phyloP scores from a whole-genome alignment of 2,113 vertebrate species.

The Blennius ocellaris region DNA sequence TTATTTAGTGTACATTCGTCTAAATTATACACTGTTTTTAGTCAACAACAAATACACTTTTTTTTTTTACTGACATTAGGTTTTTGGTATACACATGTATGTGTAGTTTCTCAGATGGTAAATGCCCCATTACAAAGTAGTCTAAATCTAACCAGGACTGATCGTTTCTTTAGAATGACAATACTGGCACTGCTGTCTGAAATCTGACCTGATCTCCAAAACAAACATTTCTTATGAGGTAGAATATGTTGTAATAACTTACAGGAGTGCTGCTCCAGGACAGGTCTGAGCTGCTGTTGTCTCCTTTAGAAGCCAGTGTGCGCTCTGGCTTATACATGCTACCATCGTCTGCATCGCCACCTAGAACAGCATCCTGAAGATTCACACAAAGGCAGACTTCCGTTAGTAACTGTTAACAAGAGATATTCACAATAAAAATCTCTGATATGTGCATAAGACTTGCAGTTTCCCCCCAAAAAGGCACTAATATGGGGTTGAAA shows the following conservation, averaged over 20 bases:
- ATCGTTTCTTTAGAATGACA: background rate
- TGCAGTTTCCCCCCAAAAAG: background rate
- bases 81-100: background rate
- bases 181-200: background rate
- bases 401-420: background rate
- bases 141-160: background rate
- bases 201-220: background rate
- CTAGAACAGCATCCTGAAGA: constrained; percentile 73
- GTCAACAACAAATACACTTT: no score
- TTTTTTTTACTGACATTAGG: no score
- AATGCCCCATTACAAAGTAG: background rate
- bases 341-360: constrained; percentile 86
- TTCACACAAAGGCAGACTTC: constrained; percentile 8
- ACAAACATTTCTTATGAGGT: background rate
- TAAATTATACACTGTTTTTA: no score
- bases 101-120: background rate
- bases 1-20: no score
- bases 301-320: constrained; percentile 54
- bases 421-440: background rate
- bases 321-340: constrained; percentile 60
- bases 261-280: constrained; percentile 73
- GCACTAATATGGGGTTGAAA: background rate
- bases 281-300: constrained; percentile 67
- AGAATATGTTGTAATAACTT: constrained; percentile 43
- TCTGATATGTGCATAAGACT: background rate